phyloP scores from a whole-genome alignment of 2,888 invertebrate genomes.

The Hermaeophaga mercurialis region DNA sequence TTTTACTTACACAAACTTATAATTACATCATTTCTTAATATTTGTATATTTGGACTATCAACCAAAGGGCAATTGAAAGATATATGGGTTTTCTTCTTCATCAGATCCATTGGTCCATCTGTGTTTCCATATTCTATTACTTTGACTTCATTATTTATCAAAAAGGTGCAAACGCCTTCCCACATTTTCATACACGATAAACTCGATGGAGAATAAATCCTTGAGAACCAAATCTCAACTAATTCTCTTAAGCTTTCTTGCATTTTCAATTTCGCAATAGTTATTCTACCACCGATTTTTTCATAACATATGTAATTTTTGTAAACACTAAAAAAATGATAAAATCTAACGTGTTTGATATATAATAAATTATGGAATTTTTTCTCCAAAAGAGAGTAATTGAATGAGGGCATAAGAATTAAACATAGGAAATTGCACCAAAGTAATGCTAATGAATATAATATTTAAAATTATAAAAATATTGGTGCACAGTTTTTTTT shows the following conservation, averaged over 20 bases:
- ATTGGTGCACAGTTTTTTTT: too few relatives aligned
- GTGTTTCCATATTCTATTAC: constrained; percentile 47
- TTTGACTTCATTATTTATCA: constrained; percentile 53
- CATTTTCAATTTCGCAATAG: constrained; percentile 49
- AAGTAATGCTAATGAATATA: neutral
- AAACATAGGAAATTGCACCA: constrained; percentile 1
- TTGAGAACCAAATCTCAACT: constrained; percentile 51
- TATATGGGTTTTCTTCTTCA: constrained; percentile 41
- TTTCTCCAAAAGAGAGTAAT: too few relatives aligned
- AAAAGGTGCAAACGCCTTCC: constrained; percentile 52
- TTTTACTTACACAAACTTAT: constrained; percentile 51
- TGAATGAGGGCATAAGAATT: too few relatives aligned
- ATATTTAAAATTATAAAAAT: too few relatives aligned
- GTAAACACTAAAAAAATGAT: constrained; percentile 47
- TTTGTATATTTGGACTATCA: constrained; percentile 45
- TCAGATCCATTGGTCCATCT: constrained; percentile 43
- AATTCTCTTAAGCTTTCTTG: constrained; percentile 42
- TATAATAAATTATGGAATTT: too few relatives aligned
- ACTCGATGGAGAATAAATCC: constrained; percentile 54
- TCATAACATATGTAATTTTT: constrained; percentile 54
- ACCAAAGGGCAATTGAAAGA: constrained; percentile 42
- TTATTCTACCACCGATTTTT: constrained; percentile 52
- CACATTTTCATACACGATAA: constrained; percentile 53
- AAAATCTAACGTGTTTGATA: neutral
- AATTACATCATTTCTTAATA: constrained; percentile 52